phyloP scores from a whole-genome alignment of 2,797 vertebrate genomes.

The Erpetoichthys calabaricus region DNA sequence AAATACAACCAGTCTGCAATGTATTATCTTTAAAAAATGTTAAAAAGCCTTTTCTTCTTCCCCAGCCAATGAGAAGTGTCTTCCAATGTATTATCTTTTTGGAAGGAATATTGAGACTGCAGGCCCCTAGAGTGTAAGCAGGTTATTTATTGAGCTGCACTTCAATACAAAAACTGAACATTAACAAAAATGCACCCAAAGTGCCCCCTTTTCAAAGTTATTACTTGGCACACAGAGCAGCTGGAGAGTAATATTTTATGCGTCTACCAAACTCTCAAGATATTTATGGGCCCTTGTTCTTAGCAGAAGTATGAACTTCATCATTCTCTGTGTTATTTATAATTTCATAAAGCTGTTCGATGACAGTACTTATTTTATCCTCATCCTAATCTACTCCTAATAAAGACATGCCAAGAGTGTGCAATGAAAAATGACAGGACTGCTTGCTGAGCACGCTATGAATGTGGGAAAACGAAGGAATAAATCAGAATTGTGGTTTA shows the following conservation, averaged over 20 bases:
- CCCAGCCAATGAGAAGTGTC: no score
- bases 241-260: slow-evolving; percentile 21
- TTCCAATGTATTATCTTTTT: no score
- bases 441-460: slow-evolving; percentile 8
- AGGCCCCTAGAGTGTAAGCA: no score
- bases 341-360: slow-evolving; percentile 77
- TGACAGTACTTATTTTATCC: slow-evolving; percentile 75
- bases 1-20: no score
- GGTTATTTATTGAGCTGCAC: no score
- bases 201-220: slow-evolving; percentile 7
- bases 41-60: no score
- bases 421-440: slow-evolving; percentile 27
- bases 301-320: slow-evolving; percentile 35
- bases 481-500: slow-evolving; percentile 43
- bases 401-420: slow-evolving; percentile 35
- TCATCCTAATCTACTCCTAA: slow-evolving; percentile 56
- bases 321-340: slow-evolving; percentile 59
- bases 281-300: slow-evolving; percentile 30
- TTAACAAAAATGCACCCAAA: slow-evolving; percentile 3
- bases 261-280: slow-evolving; percentile 18
- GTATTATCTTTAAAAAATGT: no score
- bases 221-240: slow-evolving; percentile 9
- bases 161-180: neutral
- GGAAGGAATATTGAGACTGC: no score
- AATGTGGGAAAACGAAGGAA: slow-evolving; percentile 25